These are phyloP conservation scores for Pyrocoelia pectoralis DNA, from an alignment of 2,888 invertebrate genomes.

Conservation along the genomic window DNA sequence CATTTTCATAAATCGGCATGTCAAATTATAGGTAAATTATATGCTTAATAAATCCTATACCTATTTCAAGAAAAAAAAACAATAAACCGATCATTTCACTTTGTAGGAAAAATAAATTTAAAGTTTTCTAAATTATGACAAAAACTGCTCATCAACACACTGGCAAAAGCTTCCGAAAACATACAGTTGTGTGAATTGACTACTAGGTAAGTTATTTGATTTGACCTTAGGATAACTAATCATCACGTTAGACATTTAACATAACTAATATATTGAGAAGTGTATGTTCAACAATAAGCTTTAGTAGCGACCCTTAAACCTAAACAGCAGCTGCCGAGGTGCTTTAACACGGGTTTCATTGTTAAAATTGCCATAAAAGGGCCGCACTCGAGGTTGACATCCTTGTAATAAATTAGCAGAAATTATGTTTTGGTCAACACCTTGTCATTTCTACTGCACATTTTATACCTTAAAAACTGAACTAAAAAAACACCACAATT, in stretches of 20 bases:
- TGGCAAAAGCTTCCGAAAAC: too few species aligned
- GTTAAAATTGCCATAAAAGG: conserved; percentile 40
- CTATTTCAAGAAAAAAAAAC: too few species aligned
- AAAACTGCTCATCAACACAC: too few species aligned
- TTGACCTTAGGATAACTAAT: conserved; percentile 40
- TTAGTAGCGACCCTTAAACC: conserved; percentile 35
- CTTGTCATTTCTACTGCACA: conserved; percentile 11
- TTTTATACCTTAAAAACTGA: background rate
- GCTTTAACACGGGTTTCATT: conserved; percentile 42
- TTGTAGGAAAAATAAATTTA: too few species aligned
- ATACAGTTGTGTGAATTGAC: too few species aligned
- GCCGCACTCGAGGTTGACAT: conserved; percentile 43
- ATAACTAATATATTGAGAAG: conserved; percentile 39
- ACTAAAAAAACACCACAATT: too few species aligned
- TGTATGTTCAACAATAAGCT: conserved; percentile 39
- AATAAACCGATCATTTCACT: too few species aligned
- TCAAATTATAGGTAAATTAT: too few species aligned
- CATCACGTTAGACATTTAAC: conserved; percentile 40
- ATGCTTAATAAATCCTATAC: too few species aligned
- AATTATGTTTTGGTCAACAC: conserved; percentile 39
- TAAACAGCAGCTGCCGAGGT: conserved; percentile 41
- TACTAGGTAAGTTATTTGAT: conserved; percentile 13
- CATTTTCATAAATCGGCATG: too few species aligned
- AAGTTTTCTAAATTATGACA: too few species aligned
- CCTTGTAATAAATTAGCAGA: conserved; percentile 44